A percentile compares a stretch with the other conserved stretches of the same genome.
These are phyloP conservation scores for Theocolax elegans DNA, from an alignment of 1,140 invertebrate species.

Conservation along the genomic window DNA sequence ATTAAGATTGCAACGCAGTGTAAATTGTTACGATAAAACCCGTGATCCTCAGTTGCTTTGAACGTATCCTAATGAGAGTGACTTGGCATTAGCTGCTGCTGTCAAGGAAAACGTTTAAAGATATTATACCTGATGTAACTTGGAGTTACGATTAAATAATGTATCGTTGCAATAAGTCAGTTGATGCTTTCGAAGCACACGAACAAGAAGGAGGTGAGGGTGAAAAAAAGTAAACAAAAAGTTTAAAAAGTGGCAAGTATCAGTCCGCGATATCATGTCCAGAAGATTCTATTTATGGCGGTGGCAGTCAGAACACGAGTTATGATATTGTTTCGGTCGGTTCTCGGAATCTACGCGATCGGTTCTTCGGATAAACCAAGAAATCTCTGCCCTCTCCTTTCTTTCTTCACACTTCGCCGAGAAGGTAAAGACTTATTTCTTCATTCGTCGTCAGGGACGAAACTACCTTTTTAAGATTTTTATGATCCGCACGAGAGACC, in stretches of 20 bases:
- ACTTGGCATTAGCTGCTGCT: too few relatives aligned
- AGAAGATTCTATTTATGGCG: slow-evolving; percentile 61
- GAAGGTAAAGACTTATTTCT: slow-evolving; percentile 46
- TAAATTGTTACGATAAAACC: too few relatives aligned
- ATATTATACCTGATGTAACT: too few relatives aligned
- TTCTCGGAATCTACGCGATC: slow-evolving; percentile 66
- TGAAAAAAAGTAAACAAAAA: slow-evolving; percentile 46
- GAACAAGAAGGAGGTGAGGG: slow-evolving; percentile 5
- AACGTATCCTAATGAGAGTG: too few relatives aligned
- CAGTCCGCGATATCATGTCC: slow-evolving; percentile 49
- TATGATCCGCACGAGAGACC: slow-evolving; percentile 45
- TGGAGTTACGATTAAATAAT: too few relatives aligned
- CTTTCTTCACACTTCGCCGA: slow-evolving; percentile 34
- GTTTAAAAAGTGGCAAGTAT: slow-evolving; percentile 44
- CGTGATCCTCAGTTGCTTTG: too few relatives aligned
- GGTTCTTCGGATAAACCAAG: slow-evolving; percentile 62
- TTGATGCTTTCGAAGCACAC: too few relatives aligned
- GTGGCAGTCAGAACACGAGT: slow-evolving; percentile 60
- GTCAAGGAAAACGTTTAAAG: too few relatives aligned
- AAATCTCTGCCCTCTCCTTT: slow-evolving; percentile 30
- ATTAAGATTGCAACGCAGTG: too few relatives aligned
- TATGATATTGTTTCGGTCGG: slow-evolving; percentile 66
- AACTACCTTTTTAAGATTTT: slow-evolving; percentile 43
- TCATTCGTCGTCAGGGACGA: slow-evolving; percentile 40
- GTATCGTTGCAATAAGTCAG: too few relatives aligned